Percentiles rank a stretch among this genome's conserved stretches.
phyloP scores from a whole-genome alignment of 2,888 invertebrate species.

The Agrochola macilenta region DNA sequence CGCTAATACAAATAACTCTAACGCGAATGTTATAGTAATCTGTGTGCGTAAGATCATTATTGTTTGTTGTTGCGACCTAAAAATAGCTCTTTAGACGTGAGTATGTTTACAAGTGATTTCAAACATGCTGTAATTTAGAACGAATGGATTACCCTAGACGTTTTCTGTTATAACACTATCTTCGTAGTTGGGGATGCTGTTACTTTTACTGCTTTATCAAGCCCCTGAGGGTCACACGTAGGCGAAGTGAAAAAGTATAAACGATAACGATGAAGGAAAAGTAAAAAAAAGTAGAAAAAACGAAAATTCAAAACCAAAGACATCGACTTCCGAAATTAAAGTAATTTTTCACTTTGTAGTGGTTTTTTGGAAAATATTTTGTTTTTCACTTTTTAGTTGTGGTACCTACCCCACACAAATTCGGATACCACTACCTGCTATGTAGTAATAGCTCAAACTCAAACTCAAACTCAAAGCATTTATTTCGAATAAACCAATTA shows the following conservation, averaged over 20 bases:
- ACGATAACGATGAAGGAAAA: not conserved
- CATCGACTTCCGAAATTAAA: too few species aligned
- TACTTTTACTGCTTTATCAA: not conserved
- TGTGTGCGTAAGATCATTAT: not conserved
- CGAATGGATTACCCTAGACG: not conserved
- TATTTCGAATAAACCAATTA: too few species aligned
- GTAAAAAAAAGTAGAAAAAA: not conserved
- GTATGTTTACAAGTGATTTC: not conserved
- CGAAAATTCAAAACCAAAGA: too few species aligned
- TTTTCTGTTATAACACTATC: not conserved
- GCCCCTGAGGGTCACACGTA: not conserved
- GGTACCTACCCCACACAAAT: too few species aligned
- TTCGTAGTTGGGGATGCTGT: not conserved
- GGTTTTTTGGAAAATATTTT: too few species aligned
- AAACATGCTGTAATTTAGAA: not conserved
- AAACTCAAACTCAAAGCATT: too few species aligned
- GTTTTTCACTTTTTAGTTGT: too few species aligned
- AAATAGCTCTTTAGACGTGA: not conserved
- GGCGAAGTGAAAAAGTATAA: not conserved
- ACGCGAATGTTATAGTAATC: conserved; percentile 1
- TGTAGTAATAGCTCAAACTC: too few species aligned
- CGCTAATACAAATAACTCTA: not conserved
- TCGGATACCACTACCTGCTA: too few species aligned
- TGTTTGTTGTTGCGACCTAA: not conserved
- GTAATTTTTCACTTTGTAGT: too few species aligned